phyloP scores from a whole-genome alignment of 2,113 vertebrate species.

The Poecilia latipinna region DNA sequence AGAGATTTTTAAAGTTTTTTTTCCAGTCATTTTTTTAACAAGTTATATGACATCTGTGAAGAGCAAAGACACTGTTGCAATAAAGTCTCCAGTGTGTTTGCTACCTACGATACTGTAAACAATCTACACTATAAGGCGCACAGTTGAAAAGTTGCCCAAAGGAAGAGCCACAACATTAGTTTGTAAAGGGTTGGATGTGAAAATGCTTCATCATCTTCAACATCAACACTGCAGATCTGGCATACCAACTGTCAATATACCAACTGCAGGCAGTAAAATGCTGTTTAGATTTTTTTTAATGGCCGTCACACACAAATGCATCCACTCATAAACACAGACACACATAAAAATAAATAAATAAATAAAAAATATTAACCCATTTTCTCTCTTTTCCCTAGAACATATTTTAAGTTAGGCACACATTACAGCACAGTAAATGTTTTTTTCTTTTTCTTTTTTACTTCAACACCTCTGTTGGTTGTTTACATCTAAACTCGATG shows the following conservation, averaged over 20 bases:
- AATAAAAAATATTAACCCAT: slow-evolving; percentile 37
- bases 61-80: slow-evolving; percentile 59
- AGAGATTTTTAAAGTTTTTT: not conserved
- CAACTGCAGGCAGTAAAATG: slow-evolving; percentile 71
- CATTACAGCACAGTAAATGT: slow-evolving; percentile 70
- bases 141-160: slow-evolving; percentile 72
- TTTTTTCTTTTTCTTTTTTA: slow-evolving; percentile 36
- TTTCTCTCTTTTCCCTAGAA: slow-evolving; percentile 48
- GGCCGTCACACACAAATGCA: slow-evolving; percentile 19
- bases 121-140: slow-evolving; percentile 82
- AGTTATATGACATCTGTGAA: slow-evolving; percentile 70
- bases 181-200: slow-evolving; percentile 70
- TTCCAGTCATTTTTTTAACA: not conserved
- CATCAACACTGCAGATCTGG: slow-evolving; percentile 57
- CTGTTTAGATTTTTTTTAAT: slow-evolving; percentile 58
- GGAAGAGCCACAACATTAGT: slow-evolving; percentile 65
- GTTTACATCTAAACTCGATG: slow-evolving; percentile 60
- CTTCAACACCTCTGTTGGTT: slow-evolving; percentile 62
- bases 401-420: slow-evolving; percentile 69
- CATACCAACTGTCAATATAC: slow-evolving; percentile 74
- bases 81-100: slow-evolving; percentile 44
- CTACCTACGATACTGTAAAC: slow-evolving; percentile 76
- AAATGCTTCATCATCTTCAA: slow-evolving; percentile 37
- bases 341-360: slow-evolving; percentile 23
- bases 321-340: not conserved